Conservation (phyloP, 2,113 vertebrate species). For the Stegastes partitus region DNA sequence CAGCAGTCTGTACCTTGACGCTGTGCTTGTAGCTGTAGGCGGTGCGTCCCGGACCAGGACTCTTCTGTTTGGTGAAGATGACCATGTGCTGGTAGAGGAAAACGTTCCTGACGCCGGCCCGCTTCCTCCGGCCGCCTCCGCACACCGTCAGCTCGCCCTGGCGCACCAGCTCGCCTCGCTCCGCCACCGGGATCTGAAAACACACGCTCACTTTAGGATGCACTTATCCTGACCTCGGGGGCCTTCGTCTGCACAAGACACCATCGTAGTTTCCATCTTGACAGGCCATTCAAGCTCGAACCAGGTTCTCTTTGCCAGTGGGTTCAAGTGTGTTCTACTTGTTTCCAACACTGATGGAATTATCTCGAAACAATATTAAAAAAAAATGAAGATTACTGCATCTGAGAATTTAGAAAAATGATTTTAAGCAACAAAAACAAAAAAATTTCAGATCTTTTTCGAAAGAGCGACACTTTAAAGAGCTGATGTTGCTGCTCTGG, state of each 20-base stretch:
- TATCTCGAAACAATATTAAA: neutral
- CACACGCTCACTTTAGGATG: slow-evolving; percentile 29
- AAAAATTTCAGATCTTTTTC: neutral
- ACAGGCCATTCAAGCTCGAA: slow-evolving; percentile 20
- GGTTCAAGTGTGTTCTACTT: no score
- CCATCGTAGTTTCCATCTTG: slow-evolving; percentile 34
- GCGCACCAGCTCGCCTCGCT: slow-evolving; percentile 90
- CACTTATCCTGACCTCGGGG: slow-evolving; percentile 18
- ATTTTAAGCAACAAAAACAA: neutral
- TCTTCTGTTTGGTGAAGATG: slow-evolving; percentile 91
- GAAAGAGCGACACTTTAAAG: neutral
- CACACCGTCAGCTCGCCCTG: slow-evolving; percentile 89
- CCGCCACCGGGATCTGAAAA: slow-evolving; percentile 77
- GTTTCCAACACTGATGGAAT: no score
- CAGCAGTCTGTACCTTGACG: slow-evolving; percentile 81
- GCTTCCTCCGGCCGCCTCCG: slow-evolving; percentile 87
- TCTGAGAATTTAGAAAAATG: neutral
- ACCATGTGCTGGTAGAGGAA: slow-evolving; percentile 92
- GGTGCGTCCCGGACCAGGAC: slow-evolving; percentile 79
- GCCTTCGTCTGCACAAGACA: slow-evolving; percentile 28
- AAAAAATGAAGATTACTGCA: neutral
- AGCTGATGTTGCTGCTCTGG: neutral
- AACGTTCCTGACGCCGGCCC: slow-evolving; percentile 84
- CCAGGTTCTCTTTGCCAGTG: slow-evolving; percentile 1
- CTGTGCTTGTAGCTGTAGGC: slow-evolving; percentile 88